phyloP scores from a whole-genome alignment of 2,797 vertebrate species.

The Ptychobarbus kaznakovi region DNA sequence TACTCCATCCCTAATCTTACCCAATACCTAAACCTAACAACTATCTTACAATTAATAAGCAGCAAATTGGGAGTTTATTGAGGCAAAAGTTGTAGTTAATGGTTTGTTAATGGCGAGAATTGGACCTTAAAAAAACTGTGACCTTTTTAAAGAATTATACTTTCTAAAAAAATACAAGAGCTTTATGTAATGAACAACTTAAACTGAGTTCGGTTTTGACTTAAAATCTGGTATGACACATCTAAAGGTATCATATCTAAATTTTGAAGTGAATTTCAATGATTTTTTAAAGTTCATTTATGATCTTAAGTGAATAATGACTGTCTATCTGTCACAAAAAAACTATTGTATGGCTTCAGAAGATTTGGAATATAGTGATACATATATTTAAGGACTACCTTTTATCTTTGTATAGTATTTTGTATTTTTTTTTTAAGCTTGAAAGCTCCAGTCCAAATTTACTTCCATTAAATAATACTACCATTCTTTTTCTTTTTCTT shows the following conservation, averaged over 20 bases:
- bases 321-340: not conserved
- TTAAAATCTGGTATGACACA: not conserved
- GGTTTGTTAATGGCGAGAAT: not conserved
- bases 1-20: not conserved
- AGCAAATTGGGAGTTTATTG: not conserved
- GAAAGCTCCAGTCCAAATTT: not conserved
- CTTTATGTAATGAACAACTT: not conserved
- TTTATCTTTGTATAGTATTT: no score
- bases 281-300: not conserved
- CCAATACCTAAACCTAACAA: not conserved
- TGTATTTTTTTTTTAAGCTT: not conserved
- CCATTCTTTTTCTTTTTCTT: not conserved
- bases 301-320: not conserved
- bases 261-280: not conserved
- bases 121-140: not conserved
- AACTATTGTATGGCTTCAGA: not conserved
- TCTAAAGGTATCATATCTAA: not conserved
- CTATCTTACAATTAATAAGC: not conserved
- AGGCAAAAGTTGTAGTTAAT: not conserved
- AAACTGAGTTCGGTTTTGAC: not conserved
- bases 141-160: not conserved
- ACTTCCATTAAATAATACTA: not conserved
- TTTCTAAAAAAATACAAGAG: not conserved
- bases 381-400: not conserved
- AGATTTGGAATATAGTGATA: not conserved